A percentile compares a stretch with the other conserved stretches of the same genome.
phyloP scores from a whole-genome alignment of 2,888 invertebrate species.

The Lepidocyrtinus sp. region DNA sequence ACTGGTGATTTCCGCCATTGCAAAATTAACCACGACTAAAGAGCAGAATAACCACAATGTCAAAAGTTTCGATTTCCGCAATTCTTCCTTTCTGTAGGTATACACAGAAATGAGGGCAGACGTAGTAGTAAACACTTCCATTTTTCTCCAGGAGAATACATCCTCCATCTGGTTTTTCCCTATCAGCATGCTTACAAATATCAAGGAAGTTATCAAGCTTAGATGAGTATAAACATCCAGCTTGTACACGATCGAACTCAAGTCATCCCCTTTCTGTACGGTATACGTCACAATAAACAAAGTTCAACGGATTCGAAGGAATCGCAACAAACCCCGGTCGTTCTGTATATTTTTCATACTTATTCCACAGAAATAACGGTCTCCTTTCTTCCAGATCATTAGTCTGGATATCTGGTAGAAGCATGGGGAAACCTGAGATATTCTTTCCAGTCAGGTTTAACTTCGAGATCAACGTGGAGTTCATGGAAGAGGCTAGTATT shows the following conservation, averaged over 20 bases:
- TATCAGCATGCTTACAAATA: background rate
- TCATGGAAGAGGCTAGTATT: background rate
- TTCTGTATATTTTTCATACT: background rate
- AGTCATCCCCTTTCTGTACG: background rate
- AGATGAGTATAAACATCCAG: background rate
- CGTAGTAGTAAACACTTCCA: background rate
- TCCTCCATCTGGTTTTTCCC: background rate
- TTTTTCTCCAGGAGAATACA: constrained; percentile 2
- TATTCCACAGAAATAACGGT: background rate
- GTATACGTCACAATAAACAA: background rate
- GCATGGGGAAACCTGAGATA: background rate
- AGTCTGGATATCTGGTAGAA: background rate
- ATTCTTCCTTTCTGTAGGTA: background rate
- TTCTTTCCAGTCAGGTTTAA: background rate
- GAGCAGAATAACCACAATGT: background rate
- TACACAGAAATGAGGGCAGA: background rate
- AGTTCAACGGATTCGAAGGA: background rate
- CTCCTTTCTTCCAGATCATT: background rate
- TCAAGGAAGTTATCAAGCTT: background rate
- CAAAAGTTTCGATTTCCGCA: constrained; percentile 5
- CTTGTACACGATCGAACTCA: background rate
- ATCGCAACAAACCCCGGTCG: background rate
- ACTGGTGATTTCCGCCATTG: constrained; percentile 15
- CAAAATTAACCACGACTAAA: background rate
- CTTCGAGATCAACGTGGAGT: background rate